These are phyloP conservation scores for Phoeniculus purpureus DNA, from an alignment of 2,797 vertebrate species.

Conservation along the genomic window DNA sequence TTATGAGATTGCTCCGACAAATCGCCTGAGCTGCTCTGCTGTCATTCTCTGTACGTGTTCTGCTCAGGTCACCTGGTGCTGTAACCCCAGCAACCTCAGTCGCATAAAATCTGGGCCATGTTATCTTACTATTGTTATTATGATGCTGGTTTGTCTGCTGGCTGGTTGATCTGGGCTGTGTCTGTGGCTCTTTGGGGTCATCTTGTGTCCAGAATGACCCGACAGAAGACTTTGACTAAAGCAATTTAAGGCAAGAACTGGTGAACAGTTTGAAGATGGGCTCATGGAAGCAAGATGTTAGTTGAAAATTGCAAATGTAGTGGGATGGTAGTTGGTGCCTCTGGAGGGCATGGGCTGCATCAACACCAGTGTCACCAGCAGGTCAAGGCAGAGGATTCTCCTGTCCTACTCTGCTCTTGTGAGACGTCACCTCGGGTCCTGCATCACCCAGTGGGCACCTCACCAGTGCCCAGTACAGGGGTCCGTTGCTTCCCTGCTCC, in stretches of 20 bases:
- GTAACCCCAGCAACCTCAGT: background rate
- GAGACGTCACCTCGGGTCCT: too few species aligned
- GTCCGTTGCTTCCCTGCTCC: too few species aligned
- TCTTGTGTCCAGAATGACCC: background rate
- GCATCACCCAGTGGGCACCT: too few species aligned
- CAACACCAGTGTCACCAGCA: too few species aligned
- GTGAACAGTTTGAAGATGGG: background rate
- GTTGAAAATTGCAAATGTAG: background rate
- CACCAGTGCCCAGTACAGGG: too few species aligned
- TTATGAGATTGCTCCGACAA: background rate
- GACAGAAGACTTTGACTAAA: background rate
- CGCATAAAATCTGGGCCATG: background rate
- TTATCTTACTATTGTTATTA: background rate
- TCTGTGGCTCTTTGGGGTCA: background rate
- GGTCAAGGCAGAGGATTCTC: too few species aligned
- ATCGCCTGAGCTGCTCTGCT: background rate
- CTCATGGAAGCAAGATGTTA: accelerated
- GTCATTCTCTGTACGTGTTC: background rate
- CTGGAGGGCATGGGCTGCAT: accelerated
- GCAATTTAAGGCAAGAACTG: background rate
- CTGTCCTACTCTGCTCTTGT: too few species aligned
- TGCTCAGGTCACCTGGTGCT: background rate
- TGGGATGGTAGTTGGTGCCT: background rate
- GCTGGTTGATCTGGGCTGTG: background rate
- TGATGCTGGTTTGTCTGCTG: background rate